Base-by-base conservation (phyloP, 35 echinoderm and acorn worm genomes). In the Apostichopus parvimensis region DNA sequence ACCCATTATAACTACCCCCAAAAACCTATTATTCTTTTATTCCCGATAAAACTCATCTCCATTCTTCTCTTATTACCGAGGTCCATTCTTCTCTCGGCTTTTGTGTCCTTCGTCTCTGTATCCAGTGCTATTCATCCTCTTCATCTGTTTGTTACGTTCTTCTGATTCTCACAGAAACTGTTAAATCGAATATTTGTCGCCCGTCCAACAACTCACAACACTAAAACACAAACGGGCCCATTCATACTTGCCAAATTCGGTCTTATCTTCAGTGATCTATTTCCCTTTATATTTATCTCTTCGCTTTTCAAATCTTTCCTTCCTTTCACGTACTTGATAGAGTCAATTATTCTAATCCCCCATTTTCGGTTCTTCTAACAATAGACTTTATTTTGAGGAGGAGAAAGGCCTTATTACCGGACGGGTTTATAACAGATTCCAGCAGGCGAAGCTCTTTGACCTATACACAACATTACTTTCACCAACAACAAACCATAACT, bases 141-240 rank as follows among this genome's bases (percentile, higher is more conserved):
- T 82, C 54, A 56, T 82, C 53, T 56, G 34, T 18, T 34, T 34
- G 17, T 13, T 82, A 45, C 34, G 34, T 45, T 45, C 34, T 45
- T 45, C 34, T 56, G 18, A 82, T 82, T 82, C 79, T 53, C 10
- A 56, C 8, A 82, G 52, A 82, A 68, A 68, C 64, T 68, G 64
- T 68, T 68, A 68, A 68, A 82, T 82, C 79, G 79, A 82, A 82
- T 82, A 82, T 82, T 82, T 82, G 79, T 82, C 79, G 79, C 79
- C 34, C 64, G 79, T 82, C 25, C 26, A 55, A 45, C 79, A 82
- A 56, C 55, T 56, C 79, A 82, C 79, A 82, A 82, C 79, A 82
- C 52, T 53, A 15, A 25, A 55, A 82, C 52, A 54, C 25, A 45
- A 68, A 45, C 25, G 6, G 3, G 34, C 34, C 53, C 6, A 82